Conservation (phyloP, 2,797 vertebrate species). For the Sebastiscus albofasciatus region DNA sequence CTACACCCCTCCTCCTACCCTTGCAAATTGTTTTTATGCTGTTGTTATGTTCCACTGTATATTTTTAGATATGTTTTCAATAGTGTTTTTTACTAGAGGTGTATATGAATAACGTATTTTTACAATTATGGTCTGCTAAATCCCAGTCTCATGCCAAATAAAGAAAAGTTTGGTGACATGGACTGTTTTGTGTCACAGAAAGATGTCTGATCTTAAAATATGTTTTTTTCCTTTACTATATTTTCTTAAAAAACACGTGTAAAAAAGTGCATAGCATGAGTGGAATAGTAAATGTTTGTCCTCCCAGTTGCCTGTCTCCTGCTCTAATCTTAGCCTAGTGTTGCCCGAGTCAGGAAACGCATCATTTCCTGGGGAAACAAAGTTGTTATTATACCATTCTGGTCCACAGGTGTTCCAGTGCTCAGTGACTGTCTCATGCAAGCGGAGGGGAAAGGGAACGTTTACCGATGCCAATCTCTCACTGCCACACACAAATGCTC, state of each 20-base stretch:
- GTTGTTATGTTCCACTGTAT: constrained; percentile 79
- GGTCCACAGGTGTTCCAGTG: constrained; percentile 78
- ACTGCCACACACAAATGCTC: constrained; percentile 68
- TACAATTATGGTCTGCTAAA: constrained; percentile 73
- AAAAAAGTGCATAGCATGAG: constrained; percentile 1
- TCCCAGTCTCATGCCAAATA: constrained; percentile 76
- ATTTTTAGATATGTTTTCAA: constrained; percentile 80
- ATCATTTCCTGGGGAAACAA: constrained; percentile 79
- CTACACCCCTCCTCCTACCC: constrained; percentile 23
- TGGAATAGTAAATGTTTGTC: constrained; percentile 54
- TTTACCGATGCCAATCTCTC: constrained; percentile 65
- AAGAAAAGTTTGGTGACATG: constrained; percentile 74
- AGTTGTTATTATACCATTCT: constrained; percentile 74
- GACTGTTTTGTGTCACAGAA: constrained; percentile 26
- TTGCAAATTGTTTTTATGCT: constrained; percentile 77
- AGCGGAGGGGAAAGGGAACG: constrained; percentile 39
- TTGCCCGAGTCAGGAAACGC: constrained; percentile 68
- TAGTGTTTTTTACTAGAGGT: constrained; percentile 79
- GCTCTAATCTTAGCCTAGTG: constrained; percentile 64
- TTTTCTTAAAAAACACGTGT: constrained; percentile 5
- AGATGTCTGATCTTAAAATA: neutral
- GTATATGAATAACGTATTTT: constrained; percentile 85
- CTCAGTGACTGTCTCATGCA: constrained; percentile 58
- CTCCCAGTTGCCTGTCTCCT: constrained; percentile 34
- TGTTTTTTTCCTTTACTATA: neutral